These are phyloP conservation scores for Chironex yamaguchii DNA, from an alignment of 30 jellyfish, hydroid and myxozoan species.

Conservation along the genomic window DNA sequence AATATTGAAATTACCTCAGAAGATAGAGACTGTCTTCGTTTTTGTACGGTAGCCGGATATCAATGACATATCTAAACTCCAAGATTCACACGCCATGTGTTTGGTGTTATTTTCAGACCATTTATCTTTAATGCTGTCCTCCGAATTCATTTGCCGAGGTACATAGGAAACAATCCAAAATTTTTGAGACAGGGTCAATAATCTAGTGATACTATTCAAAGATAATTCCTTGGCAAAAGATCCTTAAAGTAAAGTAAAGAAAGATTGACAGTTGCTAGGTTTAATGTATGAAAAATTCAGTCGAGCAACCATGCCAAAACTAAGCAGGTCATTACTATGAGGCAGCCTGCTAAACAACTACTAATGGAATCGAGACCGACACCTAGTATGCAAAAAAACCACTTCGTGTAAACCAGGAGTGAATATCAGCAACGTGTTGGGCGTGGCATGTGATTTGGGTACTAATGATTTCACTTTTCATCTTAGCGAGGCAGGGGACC, in stretches of 20 bases:
- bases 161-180: background rate
- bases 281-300: slow-evolving; percentile 8
- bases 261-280: slow-evolving; percentile 29
- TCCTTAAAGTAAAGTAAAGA: background rate
- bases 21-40: slow-evolving; percentile 29
- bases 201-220: background rate
- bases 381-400: background rate
- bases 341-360: background rate
- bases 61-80: background rate
- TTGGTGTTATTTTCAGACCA: slow-evolving; percentile 31
- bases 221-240: background rate
- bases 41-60: slow-evolving; percentile 34
- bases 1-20: background rate
- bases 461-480: background rate
- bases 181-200: slow-evolving; percentile 24
- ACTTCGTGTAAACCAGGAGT: background rate
- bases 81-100: background rate
- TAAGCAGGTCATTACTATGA: background rate
- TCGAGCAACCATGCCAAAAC: background rate
- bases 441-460: background rate
- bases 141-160: slow-evolving; percentile 5
- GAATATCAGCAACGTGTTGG: slow-evolving; percentile 41
- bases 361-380: background rate
- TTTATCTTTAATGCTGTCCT: slow-evolving; percentile 32
- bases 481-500: background rate